These are phyloP conservation scores for Phoebastria nigripes DNA, from an alignment of 2,797 vertebrate species.

Conservation along the genomic window DNA sequence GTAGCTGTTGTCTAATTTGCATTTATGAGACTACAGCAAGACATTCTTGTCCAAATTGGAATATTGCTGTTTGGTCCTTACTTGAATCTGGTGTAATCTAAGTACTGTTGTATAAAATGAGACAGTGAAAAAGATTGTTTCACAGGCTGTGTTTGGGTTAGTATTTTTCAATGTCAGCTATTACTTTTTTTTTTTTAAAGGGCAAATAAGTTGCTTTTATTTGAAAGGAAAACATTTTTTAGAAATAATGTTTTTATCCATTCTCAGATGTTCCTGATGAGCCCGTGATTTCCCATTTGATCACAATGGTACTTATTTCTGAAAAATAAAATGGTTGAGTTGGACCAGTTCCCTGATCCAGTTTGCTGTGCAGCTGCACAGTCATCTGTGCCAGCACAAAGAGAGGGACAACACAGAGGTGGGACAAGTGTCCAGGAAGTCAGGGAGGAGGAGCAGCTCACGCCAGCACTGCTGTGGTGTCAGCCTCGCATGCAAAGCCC, in stretches of 20 bases:
- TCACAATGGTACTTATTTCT: neutral
- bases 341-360: neutral
- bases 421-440: neutral
- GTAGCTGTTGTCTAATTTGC: neutral
- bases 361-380: neutral
- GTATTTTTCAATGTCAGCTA: neutral
- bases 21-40: neutral
- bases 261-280: neutral
- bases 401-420: neutral
- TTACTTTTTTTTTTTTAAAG: neutral
- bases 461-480: fast-evolving
- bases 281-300: neutral
- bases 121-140: neutral
- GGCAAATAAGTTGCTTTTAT: neutral
- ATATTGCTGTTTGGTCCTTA: neutral
- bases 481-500: fast-evolving
- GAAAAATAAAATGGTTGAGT: neutral
- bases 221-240: neutral
- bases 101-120: neutral
- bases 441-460: neutral
- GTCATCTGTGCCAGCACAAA: neutral
- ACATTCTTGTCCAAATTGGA: neutral
- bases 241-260: neutral
- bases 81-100: neutral
- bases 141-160: neutral